Evolutionary conservation across 1,140 invertebrate species (phyloP).

Genomic region (Bombus ignitus): DNA sequence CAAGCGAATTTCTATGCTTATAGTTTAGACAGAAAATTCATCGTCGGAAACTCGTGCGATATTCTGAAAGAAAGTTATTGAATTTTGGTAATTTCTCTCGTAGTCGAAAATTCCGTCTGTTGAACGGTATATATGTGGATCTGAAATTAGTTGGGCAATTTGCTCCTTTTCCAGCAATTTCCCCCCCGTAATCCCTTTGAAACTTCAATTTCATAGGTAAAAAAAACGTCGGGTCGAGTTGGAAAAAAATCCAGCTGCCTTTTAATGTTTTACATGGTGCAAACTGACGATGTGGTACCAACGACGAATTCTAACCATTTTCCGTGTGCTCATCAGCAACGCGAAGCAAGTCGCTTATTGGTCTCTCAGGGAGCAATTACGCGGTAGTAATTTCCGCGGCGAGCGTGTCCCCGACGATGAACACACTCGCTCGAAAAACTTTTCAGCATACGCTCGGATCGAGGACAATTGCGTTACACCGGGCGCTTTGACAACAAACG

Average conservation of each 20-base stretch:
- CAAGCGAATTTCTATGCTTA: too few relatives aligned
- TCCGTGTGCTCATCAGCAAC: neutral
- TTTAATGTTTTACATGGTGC: neutral
- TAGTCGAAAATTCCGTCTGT: neutral
- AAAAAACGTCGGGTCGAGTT: neutral
- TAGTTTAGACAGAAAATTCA: neutral
- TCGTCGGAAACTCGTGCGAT: neutral
- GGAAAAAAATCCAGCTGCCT: too few relatives aligned
- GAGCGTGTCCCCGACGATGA: constrained; percentile 21
- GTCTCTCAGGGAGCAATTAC: constrained; percentile 59
- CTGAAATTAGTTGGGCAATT: neutral
- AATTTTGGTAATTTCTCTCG: neutral
- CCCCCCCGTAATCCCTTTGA: neutral
- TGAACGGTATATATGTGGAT: neutral
- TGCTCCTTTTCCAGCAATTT: neutral
- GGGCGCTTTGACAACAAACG: constrained; percentile 30
- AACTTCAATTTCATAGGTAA: neutral
- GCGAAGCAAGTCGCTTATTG: constrained; percentile 3
- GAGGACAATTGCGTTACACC: constrained; percentile 26
- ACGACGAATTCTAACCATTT: too few relatives aligned
- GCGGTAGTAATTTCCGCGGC: constrained; percentile 43
- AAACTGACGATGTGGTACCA: neutral
- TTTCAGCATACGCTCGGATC: constrained; percentile 17
- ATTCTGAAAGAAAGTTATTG: neutral
- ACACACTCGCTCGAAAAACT: constrained; percentile 22